Evolutionary conservation across 2,113 vertebrate species (phyloP), one percentile per base, ranked within the genome.

Genomic region (Dasyornis broadbenti): DNA sequence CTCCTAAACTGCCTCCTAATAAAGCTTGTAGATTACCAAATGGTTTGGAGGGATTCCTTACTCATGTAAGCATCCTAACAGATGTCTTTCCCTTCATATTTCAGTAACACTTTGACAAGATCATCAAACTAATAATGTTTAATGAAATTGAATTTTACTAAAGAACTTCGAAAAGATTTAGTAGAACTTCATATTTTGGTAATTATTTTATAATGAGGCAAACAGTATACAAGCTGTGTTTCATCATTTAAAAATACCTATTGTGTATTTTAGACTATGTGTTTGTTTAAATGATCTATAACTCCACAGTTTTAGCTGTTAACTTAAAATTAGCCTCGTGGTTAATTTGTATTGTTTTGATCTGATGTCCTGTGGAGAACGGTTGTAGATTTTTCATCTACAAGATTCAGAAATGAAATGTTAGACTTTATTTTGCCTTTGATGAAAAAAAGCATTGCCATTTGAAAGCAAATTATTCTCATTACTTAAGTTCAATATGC

Each of bases 381-480:
- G n/a, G 10, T 40, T 86, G 35, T 30, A 68, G 63, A 69, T 53
- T 27, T 94, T 80, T 75, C 0, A 6, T 73, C 50, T 68, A 60
- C 16, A 77, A n/a, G 66, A 63, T 79, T 59, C 49, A 76, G n/a
- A 91, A 90, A 70, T 42, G 4, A 85, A 82, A 87, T 39, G 45
- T 60, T 91, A 72, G 23, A 44, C 18, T 71, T 75, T 64, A 52
- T 93, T 93, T 87, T 89, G 64, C 26, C 35, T 94, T 92, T 92
- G 77, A 77, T 94, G 26, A 66, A 81, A 95, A 94, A 77, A 82
- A 31, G 2, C 20, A 73, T 11, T 66, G 23, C 49, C 60, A 90
- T 63, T 89, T 76, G 49, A 82, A 93, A 92, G 54, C 24, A 95
- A 93, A 93, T 79, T 88, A n/a, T 82, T 95, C 40, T 91, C 30